These are phyloP conservation scores for Adelognathus sp. DNA, from an alignment of 2,888 invertebrate genomes.

Conservation along the genomic window DNA sequence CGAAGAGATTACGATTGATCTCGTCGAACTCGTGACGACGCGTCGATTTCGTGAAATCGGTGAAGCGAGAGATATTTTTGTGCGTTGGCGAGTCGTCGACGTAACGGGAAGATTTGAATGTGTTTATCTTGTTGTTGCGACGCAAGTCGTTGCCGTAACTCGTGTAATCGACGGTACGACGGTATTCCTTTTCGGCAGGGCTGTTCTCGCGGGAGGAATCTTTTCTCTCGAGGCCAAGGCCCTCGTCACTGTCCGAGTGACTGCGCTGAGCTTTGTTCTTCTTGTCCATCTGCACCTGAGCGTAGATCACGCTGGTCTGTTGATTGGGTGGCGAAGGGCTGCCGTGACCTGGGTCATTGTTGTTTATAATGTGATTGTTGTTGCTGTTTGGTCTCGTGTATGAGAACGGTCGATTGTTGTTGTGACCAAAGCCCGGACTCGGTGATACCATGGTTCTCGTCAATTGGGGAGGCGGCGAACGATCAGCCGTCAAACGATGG, in stretches of 20 bases:
- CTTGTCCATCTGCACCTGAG: slow-evolving; percentile 85
- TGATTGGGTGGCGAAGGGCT: slow-evolving; percentile 81
- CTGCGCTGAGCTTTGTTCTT: slow-evolving; percentile 82
- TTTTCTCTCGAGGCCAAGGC: slow-evolving; percentile 86
- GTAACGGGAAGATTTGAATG: slow-evolving; percentile 65
- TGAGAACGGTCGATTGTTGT: slow-evolving; percentile 91
- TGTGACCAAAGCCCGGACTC: slow-evolving; percentile 84
- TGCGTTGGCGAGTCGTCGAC: slow-evolving; percentile 48
- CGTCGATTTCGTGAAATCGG: slow-evolving; percentile 31
- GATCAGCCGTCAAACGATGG: slow-evolving; percentile 88
- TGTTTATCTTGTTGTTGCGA: slow-evolving; percentile 76
- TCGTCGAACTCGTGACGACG: slow-evolving; percentile 77
- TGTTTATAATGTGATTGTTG: slow-evolving; percentile 15
- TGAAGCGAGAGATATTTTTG: slow-evolving; percentile 59
- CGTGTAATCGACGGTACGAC: slow-evolving; percentile 72
- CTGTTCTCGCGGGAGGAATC: slow-evolving; percentile 79
- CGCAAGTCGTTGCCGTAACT: slow-evolving; percentile 67
- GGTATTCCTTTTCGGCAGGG: slow-evolving; percentile 78
- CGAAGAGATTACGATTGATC: slow-evolving; percentile 69
- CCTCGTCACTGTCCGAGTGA: slow-evolving; percentile 90
- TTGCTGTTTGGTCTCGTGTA: slow-evolving; percentile 86
- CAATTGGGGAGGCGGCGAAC: slow-evolving; percentile 86
- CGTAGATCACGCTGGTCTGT: slow-evolving; percentile 88
- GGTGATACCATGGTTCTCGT: slow-evolving; percentile 84
- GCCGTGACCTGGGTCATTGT: slow-evolving; percentile 16